Percentiles rank a stretch among this genome's conserved stretches.
Conservation (phyloP, 1,140 invertebrate species). For the Lordiphosa stackelbergi region DNA sequence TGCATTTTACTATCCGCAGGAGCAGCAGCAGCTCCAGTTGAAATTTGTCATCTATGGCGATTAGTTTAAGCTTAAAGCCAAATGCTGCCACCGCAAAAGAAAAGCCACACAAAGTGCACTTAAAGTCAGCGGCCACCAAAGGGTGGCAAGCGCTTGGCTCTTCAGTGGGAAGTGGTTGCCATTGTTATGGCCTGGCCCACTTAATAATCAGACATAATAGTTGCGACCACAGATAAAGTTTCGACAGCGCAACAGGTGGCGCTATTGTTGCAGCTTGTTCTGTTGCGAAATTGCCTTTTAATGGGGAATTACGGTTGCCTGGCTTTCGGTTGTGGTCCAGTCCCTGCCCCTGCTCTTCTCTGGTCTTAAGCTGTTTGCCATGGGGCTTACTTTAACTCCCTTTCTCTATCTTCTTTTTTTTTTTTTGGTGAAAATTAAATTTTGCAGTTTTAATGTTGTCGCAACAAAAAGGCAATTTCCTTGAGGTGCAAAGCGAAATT, state of each 20-base stretch:
- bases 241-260: constrained; percentile 52
- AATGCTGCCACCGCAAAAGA: background rate
- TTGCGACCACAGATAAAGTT: constrained; percentile 50
- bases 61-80: constrained; percentile 36
- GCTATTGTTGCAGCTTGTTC: constrained; percentile 28
- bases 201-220: constrained; percentile 70
- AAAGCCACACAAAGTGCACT: constrained; percentile 47
- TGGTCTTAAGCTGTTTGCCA: constrained; percentile 24
- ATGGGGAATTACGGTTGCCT: constrained; percentile 53
- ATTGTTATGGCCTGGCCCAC: constrained; percentile 61
- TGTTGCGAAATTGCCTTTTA: constrained; percentile 48
- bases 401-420: constrained; percentile 27
- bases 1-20: constrained; percentile 52
- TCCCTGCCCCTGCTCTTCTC: constrained; percentile 3
- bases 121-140: constrained; percentile 26
- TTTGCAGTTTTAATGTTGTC: constrained; percentile 63
- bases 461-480: constrained; percentile 66
- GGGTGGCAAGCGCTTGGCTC: constrained; percentile 12
- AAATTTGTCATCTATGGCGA: constrained; percentile 59
- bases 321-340: constrained; percentile 6
- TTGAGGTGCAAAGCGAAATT: constrained; percentile 65
- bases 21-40: constrained; percentile 28
- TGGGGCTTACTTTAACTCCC: constrained; percentile 18
- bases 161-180: constrained; percentile 35
- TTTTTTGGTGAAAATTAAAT: constrained; percentile 50